A percentile compares a stretch with the other conserved stretches of the same genome.
These are phyloP conservation scores for Lates japonicus DNA, from an alignment of 2,797 vertebrate species.

Conservation along the genomic window DNA sequence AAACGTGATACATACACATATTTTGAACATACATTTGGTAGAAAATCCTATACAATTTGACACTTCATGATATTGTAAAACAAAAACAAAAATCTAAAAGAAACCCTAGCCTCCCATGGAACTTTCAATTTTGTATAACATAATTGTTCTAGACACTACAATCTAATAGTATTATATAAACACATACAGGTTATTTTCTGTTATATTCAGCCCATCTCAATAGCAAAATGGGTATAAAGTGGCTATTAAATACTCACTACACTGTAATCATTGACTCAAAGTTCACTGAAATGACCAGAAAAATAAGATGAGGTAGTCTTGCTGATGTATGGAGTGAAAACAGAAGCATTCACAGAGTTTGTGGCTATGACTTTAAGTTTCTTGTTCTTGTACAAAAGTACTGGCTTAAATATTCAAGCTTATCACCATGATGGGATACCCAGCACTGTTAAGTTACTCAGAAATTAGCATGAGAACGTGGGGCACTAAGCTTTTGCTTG, in stretches of 20 bases:
- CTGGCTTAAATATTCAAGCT: constrained; percentile 55
- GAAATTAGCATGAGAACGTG: constrained; percentile 46
- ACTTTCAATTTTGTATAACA: constrained; percentile 38
- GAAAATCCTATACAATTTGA: constrained; percentile 57
- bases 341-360: constrained; percentile 61
- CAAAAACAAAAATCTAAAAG: constrained; percentile 20
- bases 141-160: constrained; percentile 28
- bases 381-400: constrained; percentile 52
- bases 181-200: constrained; percentile 24
- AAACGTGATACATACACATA: constrained; percentile 48
- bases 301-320: constrained; percentile 32
- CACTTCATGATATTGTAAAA: constrained; percentile 53
- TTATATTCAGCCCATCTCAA: constrained; percentile 29
- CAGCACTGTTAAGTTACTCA: constrained; percentile 41
- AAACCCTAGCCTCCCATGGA: constrained; percentile 50
- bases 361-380: constrained; percentile 29
- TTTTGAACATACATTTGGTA: constrained; percentile 34
- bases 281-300: constrained; percentile 38
- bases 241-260: constrained; percentile 17
- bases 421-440: constrained; percentile 54
- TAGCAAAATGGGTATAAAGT: constrained; percentile 24
- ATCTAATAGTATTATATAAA: constrained; percentile 37
- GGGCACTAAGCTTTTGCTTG: constrained; percentile 42
- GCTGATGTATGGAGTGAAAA: constrained; percentile 52
- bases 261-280: constrained; percentile 27